phyloP scores from a whole-genome alignment of 1,140 invertebrate genomes.

The Aphaenogaster floridana region DNA sequence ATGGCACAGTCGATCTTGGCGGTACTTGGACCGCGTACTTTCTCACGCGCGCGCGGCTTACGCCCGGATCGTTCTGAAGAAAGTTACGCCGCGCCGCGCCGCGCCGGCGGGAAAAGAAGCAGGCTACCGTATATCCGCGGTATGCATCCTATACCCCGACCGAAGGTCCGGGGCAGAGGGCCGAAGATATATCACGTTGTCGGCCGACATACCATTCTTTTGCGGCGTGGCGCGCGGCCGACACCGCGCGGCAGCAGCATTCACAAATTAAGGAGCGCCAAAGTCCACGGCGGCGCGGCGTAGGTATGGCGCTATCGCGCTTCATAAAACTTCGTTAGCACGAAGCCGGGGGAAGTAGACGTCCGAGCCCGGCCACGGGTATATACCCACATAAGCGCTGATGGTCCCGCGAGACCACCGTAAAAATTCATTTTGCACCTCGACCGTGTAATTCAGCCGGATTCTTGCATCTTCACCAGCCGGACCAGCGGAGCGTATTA shows the following conservation, averaged over 20 bases:
- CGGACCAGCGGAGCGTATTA: conserved; percentile 67
- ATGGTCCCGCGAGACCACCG: conserved; percentile 71
- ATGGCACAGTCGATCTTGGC: conserved; percentile 33
- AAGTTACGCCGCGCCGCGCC: conserved; percentile 50
- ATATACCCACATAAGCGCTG: conserved; percentile 66
- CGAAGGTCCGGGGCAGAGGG: conserved; percentile 77
- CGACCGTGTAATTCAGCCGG: conserved; percentile 71
- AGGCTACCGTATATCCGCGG: conserved; percentile 77
- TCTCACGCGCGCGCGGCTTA: conserved; percentile 67
- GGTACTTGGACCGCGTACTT: conserved; percentile 39
- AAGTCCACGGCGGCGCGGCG: conserved; percentile 81
- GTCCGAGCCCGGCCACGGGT: conserved; percentile 49
- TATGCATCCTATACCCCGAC: conserved; percentile 24
- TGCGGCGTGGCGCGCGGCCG: conserved; percentile 76
- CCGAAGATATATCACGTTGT: conserved; percentile 85
- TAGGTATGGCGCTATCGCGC: conserved; percentile 83
- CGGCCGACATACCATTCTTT: conserved; percentile 85
- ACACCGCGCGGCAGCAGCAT: conserved; percentile 76
- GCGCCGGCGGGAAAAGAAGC: conserved; percentile 66
- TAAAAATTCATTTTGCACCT: conserved; percentile 78
- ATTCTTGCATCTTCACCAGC: conserved; percentile 73
- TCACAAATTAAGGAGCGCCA: conserved; percentile 86
- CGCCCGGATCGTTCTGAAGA: conserved; percentile 34
- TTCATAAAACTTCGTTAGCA: conserved; percentile 86
- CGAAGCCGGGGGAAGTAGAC: conserved; percentile 79